Evolutionary conservation across 2,888 invertebrate genomes (phyloP).

Genomic region (Leptopilina drosophilae): DNA sequence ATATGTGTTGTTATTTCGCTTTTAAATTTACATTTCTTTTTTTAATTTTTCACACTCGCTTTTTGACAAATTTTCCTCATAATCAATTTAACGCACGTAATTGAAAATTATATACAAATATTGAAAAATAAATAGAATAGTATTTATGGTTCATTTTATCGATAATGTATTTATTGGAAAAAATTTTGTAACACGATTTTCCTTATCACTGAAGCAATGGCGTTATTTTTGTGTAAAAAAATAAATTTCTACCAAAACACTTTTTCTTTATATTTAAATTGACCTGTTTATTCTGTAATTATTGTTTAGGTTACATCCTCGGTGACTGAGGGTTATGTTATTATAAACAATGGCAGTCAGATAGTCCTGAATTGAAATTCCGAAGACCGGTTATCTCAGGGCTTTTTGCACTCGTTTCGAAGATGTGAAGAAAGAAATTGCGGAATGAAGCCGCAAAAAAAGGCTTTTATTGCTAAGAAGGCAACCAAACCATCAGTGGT

Average conservation of each 20-base stretch:
- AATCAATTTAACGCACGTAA: background rate
- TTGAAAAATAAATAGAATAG: too few relatives aligned
- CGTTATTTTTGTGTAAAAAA: too few relatives aligned
- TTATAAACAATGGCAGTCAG: constrained; percentile 67
- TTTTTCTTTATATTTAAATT: too few relatives aligned
- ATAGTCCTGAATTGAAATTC: constrained; percentile 60
- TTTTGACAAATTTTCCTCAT: background rate
- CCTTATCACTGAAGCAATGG: too few relatives aligned
- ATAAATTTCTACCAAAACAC: too few relatives aligned
- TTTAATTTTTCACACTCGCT: background rate
- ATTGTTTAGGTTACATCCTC: constrained; percentile 16
- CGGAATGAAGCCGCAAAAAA: constrained; percentile 76
- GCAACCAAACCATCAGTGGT: constrained; percentile 72
- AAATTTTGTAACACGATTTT: too few relatives aligned
- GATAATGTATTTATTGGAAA: too few relatives aligned
- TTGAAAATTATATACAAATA: too few relatives aligned
- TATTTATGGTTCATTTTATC: too few relatives aligned
- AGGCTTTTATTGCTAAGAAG: constrained; percentile 74
- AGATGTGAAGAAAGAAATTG: constrained; percentile 70
- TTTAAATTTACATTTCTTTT: constrained; percentile 5
- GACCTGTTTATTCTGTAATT: background rate
- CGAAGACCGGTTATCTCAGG: constrained; percentile 40
- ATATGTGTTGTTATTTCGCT: background rate
- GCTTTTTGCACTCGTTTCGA: constrained; percentile 55
- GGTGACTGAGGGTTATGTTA: constrained; percentile 29